Percentiles rank a stretch among this genome's conserved stretches.
These are phyloP conservation scores for Spilarctia lutea DNA, from an alignment of 2,888 invertebrate species.

Conservation along the genomic window DNA sequence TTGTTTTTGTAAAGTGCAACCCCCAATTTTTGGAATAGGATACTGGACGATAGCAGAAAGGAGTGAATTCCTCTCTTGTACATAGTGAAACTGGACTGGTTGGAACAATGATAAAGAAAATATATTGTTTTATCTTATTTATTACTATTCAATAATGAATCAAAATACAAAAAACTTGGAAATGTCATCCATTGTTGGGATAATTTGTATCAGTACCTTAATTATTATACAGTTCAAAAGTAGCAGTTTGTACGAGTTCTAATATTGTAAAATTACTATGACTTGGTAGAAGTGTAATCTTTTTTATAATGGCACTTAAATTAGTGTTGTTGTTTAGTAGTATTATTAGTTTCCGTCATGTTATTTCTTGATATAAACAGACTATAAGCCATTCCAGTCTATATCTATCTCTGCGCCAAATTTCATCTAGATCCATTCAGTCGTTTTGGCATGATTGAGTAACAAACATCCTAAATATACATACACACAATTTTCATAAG, in stretches of 20 bases:
- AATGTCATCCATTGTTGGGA: neutral
- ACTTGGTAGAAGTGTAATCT: neutral
- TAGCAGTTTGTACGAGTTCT: neutral
- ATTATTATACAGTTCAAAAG: neutral
- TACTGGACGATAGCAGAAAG: no score
- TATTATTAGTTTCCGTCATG: neutral
- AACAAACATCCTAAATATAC: neutral
- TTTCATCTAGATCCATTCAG: neutral
- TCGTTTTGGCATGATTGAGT: neutral
- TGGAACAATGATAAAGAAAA: neutral
- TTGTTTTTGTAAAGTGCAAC: slow-evolving; percentile 25
- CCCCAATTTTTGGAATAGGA: neutral
- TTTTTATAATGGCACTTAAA: neutral
- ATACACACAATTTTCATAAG: neutral
- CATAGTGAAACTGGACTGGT: no score
- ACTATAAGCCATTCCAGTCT: neutral
- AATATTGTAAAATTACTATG: neutral
- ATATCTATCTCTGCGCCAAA: neutral
- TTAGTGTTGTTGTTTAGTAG: neutral
- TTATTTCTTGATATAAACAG: neutral
- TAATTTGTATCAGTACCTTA: neutral
- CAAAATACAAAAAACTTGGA: neutral
- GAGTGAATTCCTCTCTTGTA: no score
- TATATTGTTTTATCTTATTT: neutral
- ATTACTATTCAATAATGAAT: slow-evolving; percentile 2